phyloP scores from a whole-genome alignment of 1,140 invertebrate species.

The Drosophila lini region DNA sequence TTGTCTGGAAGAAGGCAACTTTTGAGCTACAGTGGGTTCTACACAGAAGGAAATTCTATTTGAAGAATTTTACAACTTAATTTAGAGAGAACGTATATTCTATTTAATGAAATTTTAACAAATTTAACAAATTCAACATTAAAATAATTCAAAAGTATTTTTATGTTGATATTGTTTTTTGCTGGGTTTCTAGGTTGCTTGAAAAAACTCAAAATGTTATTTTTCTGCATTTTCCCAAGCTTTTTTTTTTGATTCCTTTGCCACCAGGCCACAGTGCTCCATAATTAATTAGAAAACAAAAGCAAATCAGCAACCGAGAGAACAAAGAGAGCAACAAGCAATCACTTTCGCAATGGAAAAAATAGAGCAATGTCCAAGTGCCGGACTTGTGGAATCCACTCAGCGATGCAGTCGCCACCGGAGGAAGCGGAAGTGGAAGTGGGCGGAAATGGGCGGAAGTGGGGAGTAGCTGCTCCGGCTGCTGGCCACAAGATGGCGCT shows the following conservation, averaged over 20 bases:
- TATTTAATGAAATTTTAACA: not conserved
- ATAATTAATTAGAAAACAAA: slow-evolving; percentile 72
- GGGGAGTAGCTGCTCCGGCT: slow-evolving; percentile 8
- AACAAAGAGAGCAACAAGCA: slow-evolving; percentile 50
- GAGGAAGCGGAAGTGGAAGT: slow-evolving; percentile 25
- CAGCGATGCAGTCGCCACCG: slow-evolving; percentile 38
- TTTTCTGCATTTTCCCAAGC: not conserved
- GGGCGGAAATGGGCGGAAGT: slow-evolving; percentile 6
- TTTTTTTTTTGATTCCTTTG: not conserved
- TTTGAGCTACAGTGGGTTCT: slow-evolving; percentile 21
- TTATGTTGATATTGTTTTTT: not conserved
- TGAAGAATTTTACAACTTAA: too few species aligned
- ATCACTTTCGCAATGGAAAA: slow-evolving; percentile 47
- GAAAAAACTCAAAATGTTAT: not conserved
- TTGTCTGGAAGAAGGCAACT: slow-evolving; percentile 17
- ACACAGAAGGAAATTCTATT: not conserved
- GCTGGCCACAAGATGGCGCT: slow-evolving; percentile 53
- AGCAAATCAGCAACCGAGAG: slow-evolving; percentile 22
- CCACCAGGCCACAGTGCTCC: slow-evolving; percentile 24
- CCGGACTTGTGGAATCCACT: slow-evolving; percentile 48
- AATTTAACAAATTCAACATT: not conserved
- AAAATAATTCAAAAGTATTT: not conserved
- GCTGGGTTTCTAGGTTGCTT: not conserved
- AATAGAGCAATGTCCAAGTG: slow-evolving; percentile 57
- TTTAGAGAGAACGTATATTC: not conserved